Base-by-base conservation (phyloP, 1,140 invertebrate species). In the Cotesia typhae region DNA sequence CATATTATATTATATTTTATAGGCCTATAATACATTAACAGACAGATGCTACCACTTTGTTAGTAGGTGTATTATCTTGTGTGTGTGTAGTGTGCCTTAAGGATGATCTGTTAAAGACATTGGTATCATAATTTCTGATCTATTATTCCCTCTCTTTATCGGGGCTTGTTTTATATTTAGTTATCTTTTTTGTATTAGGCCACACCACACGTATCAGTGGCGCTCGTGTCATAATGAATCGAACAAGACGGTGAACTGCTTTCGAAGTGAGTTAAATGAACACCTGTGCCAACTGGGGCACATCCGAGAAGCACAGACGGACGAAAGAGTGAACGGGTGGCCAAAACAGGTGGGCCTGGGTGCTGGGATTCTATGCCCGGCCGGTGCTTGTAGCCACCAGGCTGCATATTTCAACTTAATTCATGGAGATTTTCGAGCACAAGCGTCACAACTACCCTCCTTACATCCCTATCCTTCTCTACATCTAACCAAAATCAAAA, bases 201-300 rank as follows among this genome's bases (percentile, higher is more conserved):
- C n/a, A 28, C 55, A 14, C 10, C 52, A 14, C 28, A 28, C 35
- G 35, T 12, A 35, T 66, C 41, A 66, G 55, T 51, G 69, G 71
- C 20, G 64, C 51, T 67, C 36, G 57, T 63, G 61, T 65, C 57
- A 69, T 51, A 69, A 72, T 38, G 68, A 60, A 67, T 67, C 38
- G 35, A n/a, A 38, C 10, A 36, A 20, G 63, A 37, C 28, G 17
- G 28, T 70, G 35, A 65, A 65, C 35, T 37, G 35, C 38, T 65
- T 65, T 37, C n/a, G 63, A 72, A 79, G 78, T 76, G 66, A 72
- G 76, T 75, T 63, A 72, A 66, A 66, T 67, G 76, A 82, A 82
- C 81, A 82, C 79, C 81, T 82, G 81, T 82, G 81, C 81, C 80
- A 82, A 82, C 81, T 82, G 81, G 81, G 77, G 81, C 81, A 74